Percentiles rank a stretch among this genome's conserved stretches.
Conservation (phyloP, 2,888 invertebrate genomes). For the Operophtera brumata region DNA sequence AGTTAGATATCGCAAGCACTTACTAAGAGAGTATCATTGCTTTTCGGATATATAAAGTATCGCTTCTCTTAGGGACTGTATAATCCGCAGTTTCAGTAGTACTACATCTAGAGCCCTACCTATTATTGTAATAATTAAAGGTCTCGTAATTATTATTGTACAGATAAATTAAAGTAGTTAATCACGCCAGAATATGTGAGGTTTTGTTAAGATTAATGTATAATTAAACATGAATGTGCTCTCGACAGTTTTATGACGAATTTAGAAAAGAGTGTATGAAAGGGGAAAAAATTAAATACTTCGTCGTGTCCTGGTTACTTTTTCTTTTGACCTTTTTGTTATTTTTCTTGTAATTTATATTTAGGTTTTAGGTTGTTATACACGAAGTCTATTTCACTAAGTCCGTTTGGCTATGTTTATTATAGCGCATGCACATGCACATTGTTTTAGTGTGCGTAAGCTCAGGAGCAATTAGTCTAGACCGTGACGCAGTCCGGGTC, state of each 20-base stretch:
- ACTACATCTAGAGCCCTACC: conserved; percentile 63
- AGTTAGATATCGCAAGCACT: conserved; percentile 24
- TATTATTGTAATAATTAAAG: conserved; percentile 74
- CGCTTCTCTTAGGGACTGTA: conserved; percentile 41
- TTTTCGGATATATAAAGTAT: conserved; percentile 48
- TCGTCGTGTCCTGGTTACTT: conserved; percentile 77
- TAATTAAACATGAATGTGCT: conserved; percentile 78
- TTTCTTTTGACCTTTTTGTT: conserved; percentile 50
- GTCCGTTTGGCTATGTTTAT: too few species aligned
- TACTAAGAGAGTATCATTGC: conserved; percentile 36
- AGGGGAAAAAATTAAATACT: conserved; percentile 78
- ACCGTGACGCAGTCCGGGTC: too few species aligned
- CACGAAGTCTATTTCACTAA: too few species aligned
- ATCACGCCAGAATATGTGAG: conserved; percentile 75
- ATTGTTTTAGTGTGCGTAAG: too few species aligned
- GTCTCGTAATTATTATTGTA: conserved; percentile 79
- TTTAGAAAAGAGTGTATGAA: conserved; percentile 80
- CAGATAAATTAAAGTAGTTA: conserved; percentile 79
- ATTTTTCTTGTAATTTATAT: neutral
- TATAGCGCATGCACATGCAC: too few species aligned
- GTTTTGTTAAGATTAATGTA: conserved; percentile 78
- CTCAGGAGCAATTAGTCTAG: too few species aligned
- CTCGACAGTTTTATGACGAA: conserved; percentile 79
- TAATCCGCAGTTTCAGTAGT: conserved; percentile 64
- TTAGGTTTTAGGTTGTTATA: too few species aligned